phyloP scores from a whole-genome alignment of 2,888 invertebrate genomes.

The Drosophila prolongata region DNA sequence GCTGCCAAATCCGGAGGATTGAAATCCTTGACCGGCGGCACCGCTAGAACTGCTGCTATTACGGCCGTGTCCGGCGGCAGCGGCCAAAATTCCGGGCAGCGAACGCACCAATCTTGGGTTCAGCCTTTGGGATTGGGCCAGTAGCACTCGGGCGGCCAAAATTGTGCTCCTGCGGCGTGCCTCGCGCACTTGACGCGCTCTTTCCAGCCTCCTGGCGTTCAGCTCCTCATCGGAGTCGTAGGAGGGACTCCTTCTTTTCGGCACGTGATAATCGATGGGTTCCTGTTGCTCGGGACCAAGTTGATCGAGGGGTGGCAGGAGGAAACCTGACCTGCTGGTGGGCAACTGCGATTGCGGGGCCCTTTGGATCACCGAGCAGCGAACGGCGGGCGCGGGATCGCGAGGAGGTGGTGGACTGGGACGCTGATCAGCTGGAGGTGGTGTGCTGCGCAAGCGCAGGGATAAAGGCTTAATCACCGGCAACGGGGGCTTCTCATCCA shows the following conservation, averaged over 20 bases:
- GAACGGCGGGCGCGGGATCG: constrained; percentile 87
- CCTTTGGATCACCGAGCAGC: constrained; percentile 93
- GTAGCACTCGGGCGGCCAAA: constrained; percentile 85
- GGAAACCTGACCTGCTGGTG: constrained; percentile 84
- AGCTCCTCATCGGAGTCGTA: constrained; percentile 81
- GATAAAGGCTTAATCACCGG: constrained; percentile 88
- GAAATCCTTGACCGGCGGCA: constrained; percentile 84
- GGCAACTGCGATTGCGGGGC: constrained; percentile 86
- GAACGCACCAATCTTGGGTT: constrained; percentile 85
- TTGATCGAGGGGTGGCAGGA: constrained; percentile 81
- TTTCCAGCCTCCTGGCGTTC: constrained; percentile 77
- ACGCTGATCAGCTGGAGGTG: constrained; percentile 85
- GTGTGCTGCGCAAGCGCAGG: constrained; percentile 85
- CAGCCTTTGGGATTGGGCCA: constrained; percentile 75
- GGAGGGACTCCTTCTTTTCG: constrained; percentile 88
- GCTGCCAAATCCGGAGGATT: constrained; percentile 73
- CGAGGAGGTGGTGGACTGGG: constrained; percentile 87
- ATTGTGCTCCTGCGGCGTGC: constrained; percentile 89
- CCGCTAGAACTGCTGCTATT: constrained; percentile 86
- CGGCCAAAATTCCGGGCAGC: constrained; percentile 88
- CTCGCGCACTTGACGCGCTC: constrained; percentile 88
- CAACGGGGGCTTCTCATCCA: constrained; percentile 88
- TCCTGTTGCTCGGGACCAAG: constrained; percentile 92
- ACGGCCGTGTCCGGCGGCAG: constrained; percentile 93
- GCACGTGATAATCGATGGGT: constrained; percentile 95